Base-by-base conservation (phyloP, 2,888 invertebrate genomes). In the Abrostola tripartita region DNA sequence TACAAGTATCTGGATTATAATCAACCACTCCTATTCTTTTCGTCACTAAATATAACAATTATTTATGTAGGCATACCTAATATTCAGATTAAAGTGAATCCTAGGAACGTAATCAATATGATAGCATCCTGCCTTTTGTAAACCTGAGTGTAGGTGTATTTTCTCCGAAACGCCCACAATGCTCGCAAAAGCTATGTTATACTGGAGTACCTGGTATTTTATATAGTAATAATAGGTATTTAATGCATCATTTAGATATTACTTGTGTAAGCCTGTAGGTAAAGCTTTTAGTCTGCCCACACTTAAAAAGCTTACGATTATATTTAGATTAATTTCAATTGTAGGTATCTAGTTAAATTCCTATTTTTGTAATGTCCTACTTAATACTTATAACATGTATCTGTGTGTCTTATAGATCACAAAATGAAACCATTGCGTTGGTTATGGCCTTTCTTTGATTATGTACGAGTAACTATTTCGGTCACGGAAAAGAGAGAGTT, bases 211-310 rank as follows among this genome's bases (percentile, higher is more conserved):
- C 8, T 11, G 24, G 6, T 50, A 50, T 36, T 35, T 50, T 11
- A 11, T 35, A 50, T 50, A 40, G 0, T 40, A 7, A 9, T 36
- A 50, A 49, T 35, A 6, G 5, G 11, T 49, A 37, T 47, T 14
- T 6, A 49, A 35, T 38, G 5, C 49, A 35, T 11, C 24, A 10
- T 51, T 55, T n/a, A 40, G 42, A 10, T 37, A 44, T 9, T 12
- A 49, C 41, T 50, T 40, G 24, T 40, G 24, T 24, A 24, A 24
- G 24, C 24, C 4, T 11, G 40, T 41, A 14, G n/a, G 37, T n/a
- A n/a, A 7, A 52, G 41, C 37, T 61, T 49, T 54, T 37, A 38
- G 7, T 67, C 80, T 47, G 38, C 85, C 85, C 80, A 84, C 84
- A 65, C 76, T 12, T 24, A 24, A 2, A 24, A 24, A 24, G 24